Base-by-base conservation (phyloP, 2,888 invertebrate species). In the Diadegma fenestrale region DNA sequence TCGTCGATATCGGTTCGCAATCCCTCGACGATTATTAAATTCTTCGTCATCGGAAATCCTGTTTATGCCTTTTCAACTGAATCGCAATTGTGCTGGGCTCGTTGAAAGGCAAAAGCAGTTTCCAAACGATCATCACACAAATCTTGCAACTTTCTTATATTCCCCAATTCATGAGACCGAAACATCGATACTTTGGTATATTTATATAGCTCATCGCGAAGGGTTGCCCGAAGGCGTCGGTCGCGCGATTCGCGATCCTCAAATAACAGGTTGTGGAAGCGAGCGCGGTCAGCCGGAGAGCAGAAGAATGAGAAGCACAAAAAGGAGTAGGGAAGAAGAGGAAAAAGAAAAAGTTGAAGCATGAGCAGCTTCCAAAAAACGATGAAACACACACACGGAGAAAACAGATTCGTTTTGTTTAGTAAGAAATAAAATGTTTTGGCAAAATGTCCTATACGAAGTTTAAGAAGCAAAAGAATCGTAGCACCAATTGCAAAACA, bases 241-340 rank as follows among this genome's bases (percentile, higher is more conserved):
- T 86, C 89, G 90, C 88, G 88, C 89, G 91, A 91, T 92, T 91
- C 91, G 92, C 91, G 90, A 92, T 92, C 90, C 92, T 92, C 90
- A 93, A 93, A 92, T 93, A 93, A 93, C 93, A 92, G 93, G 93
- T 93, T 93, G 89, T 80, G 87, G 82, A 76, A 64, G 63, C 80
- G 78, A 84, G 76, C 77, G 80, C 85, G 88, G 88, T 89, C 88
- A 89, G 87, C 86, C 89, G 82, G 68, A 82, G 77, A 75, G 45
- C 37, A 71, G 63, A 64, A 79, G 86, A 84, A 82, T 82, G 79
- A 76, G 61, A 78, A 69, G 66, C 72, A 30, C 22, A 72, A n/a
- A 19, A 37, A 41, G 68, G 6, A 8, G 58, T 61, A 75, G 84
- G 77, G 78, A 73, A 77, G 61, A 75, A 76, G 63, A 48, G 45